A percentile compares a stretch with the other conserved stretches of the same genome.
phyloP scores from a whole-genome alignment of 2,888 invertebrate genomes.

The Acrobasis repandana region DNA sequence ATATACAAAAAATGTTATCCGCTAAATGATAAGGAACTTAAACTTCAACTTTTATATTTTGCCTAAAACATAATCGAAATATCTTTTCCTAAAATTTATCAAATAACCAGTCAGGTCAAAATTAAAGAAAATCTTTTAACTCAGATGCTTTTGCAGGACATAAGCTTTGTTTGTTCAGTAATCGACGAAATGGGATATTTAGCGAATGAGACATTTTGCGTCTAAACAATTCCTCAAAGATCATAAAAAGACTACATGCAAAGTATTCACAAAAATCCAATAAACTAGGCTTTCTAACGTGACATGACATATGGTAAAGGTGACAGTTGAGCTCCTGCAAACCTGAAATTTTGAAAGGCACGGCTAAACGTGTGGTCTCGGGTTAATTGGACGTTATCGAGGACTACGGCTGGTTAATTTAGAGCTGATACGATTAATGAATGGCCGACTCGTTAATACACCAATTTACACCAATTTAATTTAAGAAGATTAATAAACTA shows the following conservation, averaged over 20 bases:
- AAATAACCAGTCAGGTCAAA: too few relatives aligned
- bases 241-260: constrained; percentile 39
- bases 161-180: too few relatives aligned
- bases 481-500: constrained; percentile 51
- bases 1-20: too few relatives aligned
- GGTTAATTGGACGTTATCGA: constrained; percentile 76
- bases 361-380: constrained; percentile 79
- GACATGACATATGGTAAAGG: constrained; percentile 34
- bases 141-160: too few relatives aligned
- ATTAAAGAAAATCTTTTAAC: too few relatives aligned
- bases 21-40: too few relatives aligned
- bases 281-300: constrained; percentile 17
- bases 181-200: too few relatives aligned
- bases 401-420: constrained; percentile 76
- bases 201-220: too few relatives aligned
- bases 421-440: constrained; percentile 61
- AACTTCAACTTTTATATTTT: too few relatives aligned
- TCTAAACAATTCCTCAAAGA: constrained; percentile 43
- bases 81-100: too few relatives aligned
- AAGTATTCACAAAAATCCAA: constrained; percentile 3
- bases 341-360: constrained; percentile 70
- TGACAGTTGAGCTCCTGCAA: constrained; percentile 59
- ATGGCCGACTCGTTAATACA: constrained; percentile 72
- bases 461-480: constrained; percentile 69
- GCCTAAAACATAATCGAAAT: too few relatives aligned